Conservation (phyloP, 37 sponge, comb jelly and placozoan genomes). For the Eunapius fragilis region DNA sequence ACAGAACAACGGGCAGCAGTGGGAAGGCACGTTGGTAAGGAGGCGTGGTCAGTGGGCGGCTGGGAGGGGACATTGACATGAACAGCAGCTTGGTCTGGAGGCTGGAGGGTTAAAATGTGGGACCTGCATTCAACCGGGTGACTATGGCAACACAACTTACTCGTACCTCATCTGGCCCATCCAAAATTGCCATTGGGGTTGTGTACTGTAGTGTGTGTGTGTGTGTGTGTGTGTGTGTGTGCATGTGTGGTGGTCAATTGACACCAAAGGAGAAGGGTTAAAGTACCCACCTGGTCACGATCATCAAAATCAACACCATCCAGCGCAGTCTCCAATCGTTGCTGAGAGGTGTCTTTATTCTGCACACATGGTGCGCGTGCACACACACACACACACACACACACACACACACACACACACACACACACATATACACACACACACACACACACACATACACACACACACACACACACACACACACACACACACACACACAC, state of each 20-base stretch:
- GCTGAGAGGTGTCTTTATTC: neutral
- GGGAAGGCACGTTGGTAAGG: too few species aligned
- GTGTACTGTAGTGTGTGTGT: neutral
- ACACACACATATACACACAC: too few species aligned
- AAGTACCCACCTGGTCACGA: neutral
- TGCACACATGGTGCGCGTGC: too few species aligned
- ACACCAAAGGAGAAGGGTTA: neutral
- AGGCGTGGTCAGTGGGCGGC: too few species aligned
- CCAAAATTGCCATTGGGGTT: neutral
- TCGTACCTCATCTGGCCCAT: neutral
- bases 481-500: conserved; percentile 9
- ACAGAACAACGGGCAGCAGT: too few species aligned
- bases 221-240: neutral
- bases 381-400: too few species aligned
- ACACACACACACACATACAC: conserved; percentile 16
- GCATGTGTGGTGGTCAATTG: too few species aligned
- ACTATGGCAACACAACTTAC: neutral
- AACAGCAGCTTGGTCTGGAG: neutral
- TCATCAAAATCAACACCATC: neutral
- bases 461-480: conserved; percentile 17
- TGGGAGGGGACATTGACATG: too few species aligned
- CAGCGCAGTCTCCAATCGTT: too few species aligned
- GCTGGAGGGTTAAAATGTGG: neutral
- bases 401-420: too few species aligned
- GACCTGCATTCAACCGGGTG: neutral